Percentiles rank a stretch among this genome's conserved stretches.
These are phyloP conservation scores for Muschampia plurimacula DNA, from an alignment of 2,888 invertebrate genomes.

Conservation along the genomic window DNA sequence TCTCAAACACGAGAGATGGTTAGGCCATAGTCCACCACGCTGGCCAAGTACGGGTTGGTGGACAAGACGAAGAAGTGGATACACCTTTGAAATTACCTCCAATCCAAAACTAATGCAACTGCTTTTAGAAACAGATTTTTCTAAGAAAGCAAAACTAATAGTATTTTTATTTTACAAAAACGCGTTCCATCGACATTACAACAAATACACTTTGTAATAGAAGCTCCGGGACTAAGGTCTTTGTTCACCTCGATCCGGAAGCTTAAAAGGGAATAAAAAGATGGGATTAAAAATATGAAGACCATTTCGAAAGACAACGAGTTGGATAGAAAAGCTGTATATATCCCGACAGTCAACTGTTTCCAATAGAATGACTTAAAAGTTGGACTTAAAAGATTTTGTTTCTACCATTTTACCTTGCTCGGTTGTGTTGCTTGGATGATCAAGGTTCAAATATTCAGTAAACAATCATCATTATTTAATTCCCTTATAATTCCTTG, in stretches of 20 bases:
- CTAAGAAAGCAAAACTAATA: constrained; percentile 16
- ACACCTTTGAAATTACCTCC: no score
- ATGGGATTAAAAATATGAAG: constrained; percentile 19
- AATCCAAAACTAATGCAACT: background rate
- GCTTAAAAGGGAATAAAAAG: constrained; percentile 20
- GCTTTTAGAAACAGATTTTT: background rate
- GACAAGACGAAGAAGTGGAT: no score
- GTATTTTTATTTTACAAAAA: constrained; percentile 18
- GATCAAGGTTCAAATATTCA: background rate
- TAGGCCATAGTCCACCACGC: no score
- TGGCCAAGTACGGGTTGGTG: no score
- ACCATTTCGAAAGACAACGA: constrained; percentile 19
- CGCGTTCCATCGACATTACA: constrained; percentile 11
- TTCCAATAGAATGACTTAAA: background rate
- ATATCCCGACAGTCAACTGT: constrained; percentile 8
- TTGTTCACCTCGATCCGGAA: constrained; percentile 12
- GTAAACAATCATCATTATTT: background rate
- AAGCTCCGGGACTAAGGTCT: constrained; percentile 15
- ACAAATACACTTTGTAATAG: constrained; percentile 25
- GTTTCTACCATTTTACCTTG: background rate
- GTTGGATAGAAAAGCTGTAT: constrained; percentile 4
- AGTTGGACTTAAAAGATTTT: background rate
- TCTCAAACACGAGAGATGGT: no score
- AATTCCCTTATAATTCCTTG: no score
- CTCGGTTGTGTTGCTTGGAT: no score